Percentiles rank a stretch among this genome's conserved stretches.
phyloP scores from a whole-genome alignment of 1,140 invertebrate genomes.

The Lepidurus packardi region DNA sequence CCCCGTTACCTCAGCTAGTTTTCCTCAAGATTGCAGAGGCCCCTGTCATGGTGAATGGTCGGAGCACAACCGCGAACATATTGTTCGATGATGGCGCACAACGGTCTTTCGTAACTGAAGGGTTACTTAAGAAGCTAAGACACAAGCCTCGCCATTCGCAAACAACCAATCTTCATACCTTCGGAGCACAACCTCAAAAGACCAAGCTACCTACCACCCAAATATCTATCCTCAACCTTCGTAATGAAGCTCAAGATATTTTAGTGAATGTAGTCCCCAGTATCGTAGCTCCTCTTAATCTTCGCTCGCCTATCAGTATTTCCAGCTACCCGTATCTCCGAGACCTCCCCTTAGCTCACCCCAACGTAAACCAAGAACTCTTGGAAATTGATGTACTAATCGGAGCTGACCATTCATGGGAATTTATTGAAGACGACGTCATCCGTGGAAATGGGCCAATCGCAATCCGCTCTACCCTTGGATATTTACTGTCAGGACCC shows the following conservation, averaged over 20 bases:
- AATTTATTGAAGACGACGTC: conserved; percentile 23
- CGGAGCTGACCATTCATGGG: conserved; percentile 25
- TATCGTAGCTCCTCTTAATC: too few relatives aligned
- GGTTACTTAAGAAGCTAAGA: not conserved
- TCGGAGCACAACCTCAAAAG: not conserved
- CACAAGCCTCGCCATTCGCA: not conserved
- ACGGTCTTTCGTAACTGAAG: conserved; percentile 19
- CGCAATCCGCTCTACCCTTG: not conserved
- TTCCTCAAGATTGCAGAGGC: conserved; percentile 26
- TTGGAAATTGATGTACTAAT: not conserved
- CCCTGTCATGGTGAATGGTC: not conserved
- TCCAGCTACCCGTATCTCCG: too few relatives aligned
- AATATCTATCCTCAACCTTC: not conserved
- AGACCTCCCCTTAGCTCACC: too few relatives aligned
- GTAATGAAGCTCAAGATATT: not conserved
- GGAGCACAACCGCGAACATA: not conserved
- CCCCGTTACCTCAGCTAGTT: not conserved
- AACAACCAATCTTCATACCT: not conserved
- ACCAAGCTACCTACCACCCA: not conserved
- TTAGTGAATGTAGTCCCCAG: too few relatives aligned
- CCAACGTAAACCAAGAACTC: too few relatives aligned
- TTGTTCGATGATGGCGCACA: conserved; percentile 33
- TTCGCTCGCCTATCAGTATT: too few relatives aligned
- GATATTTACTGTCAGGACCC: too few relatives aligned
- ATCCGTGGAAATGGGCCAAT: conserved; percentile 24